phyloP scores from a whole-genome alignment of 2,888 invertebrate species.

The Nomada lathburiana region DNA sequence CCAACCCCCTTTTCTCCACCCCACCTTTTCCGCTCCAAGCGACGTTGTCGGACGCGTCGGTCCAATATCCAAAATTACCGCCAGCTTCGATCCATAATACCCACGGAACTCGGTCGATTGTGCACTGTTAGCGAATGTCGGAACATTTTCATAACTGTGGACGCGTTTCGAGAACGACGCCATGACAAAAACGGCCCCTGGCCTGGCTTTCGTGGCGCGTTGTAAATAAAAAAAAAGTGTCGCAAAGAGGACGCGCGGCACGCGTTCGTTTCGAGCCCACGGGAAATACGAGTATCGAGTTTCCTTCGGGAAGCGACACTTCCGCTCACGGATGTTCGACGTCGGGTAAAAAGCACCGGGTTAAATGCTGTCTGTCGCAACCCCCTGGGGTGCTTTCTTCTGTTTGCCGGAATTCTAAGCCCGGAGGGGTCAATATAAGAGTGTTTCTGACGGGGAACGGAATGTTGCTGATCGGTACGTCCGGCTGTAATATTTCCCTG shows the following conservation, averaged over 20 bases:
- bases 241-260: conserved; percentile 41
- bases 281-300: conserved; percentile 66
- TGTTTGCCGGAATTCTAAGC: conserved; percentile 21
- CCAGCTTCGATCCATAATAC: conserved; percentile 7
- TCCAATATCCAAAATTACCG: conserved; percentile 21
- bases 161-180: conserved; percentile 10
- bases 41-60: background rate
- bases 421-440: background rate
- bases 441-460: conserved; percentile 11
- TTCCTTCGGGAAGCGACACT: conserved; percentile 57
- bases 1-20: too few species aligned
- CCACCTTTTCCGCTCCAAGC: too few species aligned
- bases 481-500: background rate
- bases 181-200: conserved; percentile 40
- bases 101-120: background rate
- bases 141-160: conserved; percentile 12
- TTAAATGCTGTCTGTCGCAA: conserved; percentile 19
- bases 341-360: conserved; percentile 15
- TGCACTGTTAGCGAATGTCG: conserved; percentile 7
- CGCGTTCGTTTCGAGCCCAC: conserved; percentile 56
- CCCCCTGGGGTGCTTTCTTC: conserved; percentile 15
- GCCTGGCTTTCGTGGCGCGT: conserved; percentile 34
- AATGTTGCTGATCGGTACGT: conserved; percentile 7
- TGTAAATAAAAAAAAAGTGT: conserved; percentile 21
- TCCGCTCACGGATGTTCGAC: conserved; percentile 46